These are phyloP conservation scores for Elachura formosa DNA, from an alignment of 2,113 vertebrate genomes.

Conservation along the genomic window DNA sequence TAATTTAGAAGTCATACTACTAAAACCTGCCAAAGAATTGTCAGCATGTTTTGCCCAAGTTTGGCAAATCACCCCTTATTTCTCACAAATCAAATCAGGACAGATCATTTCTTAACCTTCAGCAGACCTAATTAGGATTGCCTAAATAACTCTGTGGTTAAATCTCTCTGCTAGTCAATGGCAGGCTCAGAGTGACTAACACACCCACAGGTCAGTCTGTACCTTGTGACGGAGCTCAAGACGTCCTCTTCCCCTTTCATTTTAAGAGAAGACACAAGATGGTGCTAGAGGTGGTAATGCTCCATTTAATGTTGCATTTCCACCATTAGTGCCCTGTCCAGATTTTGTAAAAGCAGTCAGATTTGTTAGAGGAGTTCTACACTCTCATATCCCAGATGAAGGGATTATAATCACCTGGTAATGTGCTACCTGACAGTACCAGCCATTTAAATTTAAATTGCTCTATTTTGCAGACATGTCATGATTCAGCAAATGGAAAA, in stretches of 20 bases:
- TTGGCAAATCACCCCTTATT: background rate
- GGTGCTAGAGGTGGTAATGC: background rate
- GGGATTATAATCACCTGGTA: background rate
- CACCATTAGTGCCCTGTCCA: background rate
- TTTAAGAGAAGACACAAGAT: conserved; percentile 25
- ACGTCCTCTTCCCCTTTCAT: background rate
- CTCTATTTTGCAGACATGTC: background rate
- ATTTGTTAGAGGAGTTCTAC: background rate
- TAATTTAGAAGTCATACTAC: background rate
- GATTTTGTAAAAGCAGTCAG: background rate
- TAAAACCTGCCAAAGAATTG: background rate
- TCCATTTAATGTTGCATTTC: background rate
- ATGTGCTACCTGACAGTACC: background rate
- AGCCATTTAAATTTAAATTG: background rate
- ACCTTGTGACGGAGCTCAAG: background rate
- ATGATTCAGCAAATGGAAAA: background rate
- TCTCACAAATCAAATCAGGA: background rate
- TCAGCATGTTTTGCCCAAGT: background rate
- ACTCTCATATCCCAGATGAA: background rate
- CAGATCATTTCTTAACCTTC: background rate
- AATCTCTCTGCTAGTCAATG: background rate
- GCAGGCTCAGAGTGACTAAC: background rate
- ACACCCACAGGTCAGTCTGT: too few species aligned
- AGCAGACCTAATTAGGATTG: background rate
- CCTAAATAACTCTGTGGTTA: background rate